phyloP scores from a whole-genome alignment of 2,797 vertebrate species.

The Crenichthys baileyi region DNA sequence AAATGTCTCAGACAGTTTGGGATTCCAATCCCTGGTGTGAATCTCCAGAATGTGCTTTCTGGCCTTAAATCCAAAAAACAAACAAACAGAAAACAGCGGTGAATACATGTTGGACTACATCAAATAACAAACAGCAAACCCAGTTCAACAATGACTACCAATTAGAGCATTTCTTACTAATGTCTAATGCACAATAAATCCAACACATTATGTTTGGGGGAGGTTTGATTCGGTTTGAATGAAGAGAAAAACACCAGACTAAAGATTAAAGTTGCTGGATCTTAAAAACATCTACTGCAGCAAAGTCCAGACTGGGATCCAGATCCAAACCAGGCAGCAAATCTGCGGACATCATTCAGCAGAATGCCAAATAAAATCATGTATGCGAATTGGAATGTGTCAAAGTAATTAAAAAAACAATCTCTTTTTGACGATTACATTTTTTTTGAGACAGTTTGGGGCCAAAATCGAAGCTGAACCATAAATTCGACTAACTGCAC shows the following conservation, averaged over 20 bases:
- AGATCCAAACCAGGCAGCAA: too few relatives aligned
- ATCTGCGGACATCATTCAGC: background rate
- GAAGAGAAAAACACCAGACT: background rate
- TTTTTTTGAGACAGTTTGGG: background rate
- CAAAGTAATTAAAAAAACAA: background rate
- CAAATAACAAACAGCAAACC: slow-evolving; percentile 28
- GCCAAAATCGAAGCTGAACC: background rate
- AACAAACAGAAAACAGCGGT: background rate
- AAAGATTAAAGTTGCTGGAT: slow-evolving; percentile 18
- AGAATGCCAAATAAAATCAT: background rate
- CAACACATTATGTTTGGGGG: background rate
- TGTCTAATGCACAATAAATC: background rate
- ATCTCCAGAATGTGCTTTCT: slow-evolving; percentile 99
- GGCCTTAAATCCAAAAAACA: slow-evolving; percentile 79
- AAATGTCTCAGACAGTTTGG: slow-evolving; percentile 93
- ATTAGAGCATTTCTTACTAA: background rate
- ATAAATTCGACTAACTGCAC: background rate
- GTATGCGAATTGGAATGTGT: background rate
- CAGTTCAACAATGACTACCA: background rate
- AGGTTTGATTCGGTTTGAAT: background rate
- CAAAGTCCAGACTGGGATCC: too few relatives aligned
- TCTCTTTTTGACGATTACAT: background rate
- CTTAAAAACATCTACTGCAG: background rate
- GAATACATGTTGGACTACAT: background rate
- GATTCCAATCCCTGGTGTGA: slow-evolving; percentile 98